Evolutionary conservation across 2,113 vertebrate species (phyloP).

Genomic region (Gadus macrocephalus): DNA sequence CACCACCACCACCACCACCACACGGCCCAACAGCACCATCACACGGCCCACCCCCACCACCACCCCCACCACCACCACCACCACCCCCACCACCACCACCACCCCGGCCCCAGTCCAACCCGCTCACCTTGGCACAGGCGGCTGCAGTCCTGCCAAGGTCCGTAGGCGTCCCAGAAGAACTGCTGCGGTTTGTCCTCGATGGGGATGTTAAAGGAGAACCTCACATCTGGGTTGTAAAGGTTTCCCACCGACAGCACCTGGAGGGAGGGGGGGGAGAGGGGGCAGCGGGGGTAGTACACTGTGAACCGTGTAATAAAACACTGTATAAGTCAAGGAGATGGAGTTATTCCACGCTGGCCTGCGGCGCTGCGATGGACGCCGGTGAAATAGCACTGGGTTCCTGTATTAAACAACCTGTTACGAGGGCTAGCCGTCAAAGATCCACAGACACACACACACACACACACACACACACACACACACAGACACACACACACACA

Average conservation of each 20-base stretch:
- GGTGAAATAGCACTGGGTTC: neutral
- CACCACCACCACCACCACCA: slow-evolving; percentile 16
- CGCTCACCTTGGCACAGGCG: slow-evolving; percentile 91
- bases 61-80: slow-evolving; percentile 29
- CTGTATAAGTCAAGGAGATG: too few species aligned
- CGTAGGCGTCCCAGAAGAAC: slow-evolving; percentile 93
- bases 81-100: slow-evolving; percentile 32
- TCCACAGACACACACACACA: too few species aligned
- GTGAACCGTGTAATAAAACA: too few species aligned
- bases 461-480: too few species aligned
- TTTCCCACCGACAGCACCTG: slow-evolving; percentile 96
- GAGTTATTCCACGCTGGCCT: too few species aligned
- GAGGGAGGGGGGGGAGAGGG: slow-evolving; percentile 6
- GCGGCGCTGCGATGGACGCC: too few species aligned
- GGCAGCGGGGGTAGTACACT: neutral
- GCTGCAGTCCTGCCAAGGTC: slow-evolving; percentile 93
- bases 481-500: too few species aligned
- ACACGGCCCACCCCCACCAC: slow-evolving; percentile 14
- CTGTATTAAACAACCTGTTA: neutral
- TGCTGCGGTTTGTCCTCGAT: slow-evolving; percentile 92
- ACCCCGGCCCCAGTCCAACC: slow-evolving; percentile 28
- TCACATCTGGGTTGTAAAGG: slow-evolving; percentile 91
- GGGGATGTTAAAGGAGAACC: slow-evolving; percentile 94
- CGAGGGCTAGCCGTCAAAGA: too few species aligned
- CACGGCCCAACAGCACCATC: too few species aligned